Percentiles rank a stretch among this genome's conserved stretches.
phyloP scores from a whole-genome alignment of 1,140 invertebrate species.

The Thaumetopoea pityocampa region DNA sequence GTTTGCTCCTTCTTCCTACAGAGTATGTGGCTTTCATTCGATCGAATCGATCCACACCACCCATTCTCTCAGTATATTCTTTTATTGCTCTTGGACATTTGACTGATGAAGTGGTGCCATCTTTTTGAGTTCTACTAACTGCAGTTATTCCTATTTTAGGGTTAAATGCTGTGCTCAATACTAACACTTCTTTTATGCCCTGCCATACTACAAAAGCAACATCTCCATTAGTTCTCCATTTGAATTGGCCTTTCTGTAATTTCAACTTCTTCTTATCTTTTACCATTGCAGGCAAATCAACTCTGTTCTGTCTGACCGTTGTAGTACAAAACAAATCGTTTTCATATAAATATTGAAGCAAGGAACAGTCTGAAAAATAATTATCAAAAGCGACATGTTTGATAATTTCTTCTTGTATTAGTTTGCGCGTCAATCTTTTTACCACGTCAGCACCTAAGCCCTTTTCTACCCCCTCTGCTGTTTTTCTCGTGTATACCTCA shows the following conservation, averaged over 20 bases:
- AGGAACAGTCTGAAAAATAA: conserved; percentile 46
- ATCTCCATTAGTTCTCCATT: conserved; percentile 21
- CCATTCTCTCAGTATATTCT: conserved; percentile 2
- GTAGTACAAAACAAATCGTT: conserved; percentile 48
- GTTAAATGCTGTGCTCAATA: conserved; percentile 29
- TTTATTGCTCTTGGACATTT: neutral
- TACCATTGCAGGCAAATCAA: conserved; percentile 6
- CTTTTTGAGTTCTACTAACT: conserved; percentile 6
- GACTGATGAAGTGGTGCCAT: neutral
- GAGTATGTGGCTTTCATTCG: neutral
- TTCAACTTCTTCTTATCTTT: conserved; percentile 4
- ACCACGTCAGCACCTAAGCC: conserved; percentile 47
- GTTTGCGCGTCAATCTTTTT: conserved; percentile 31
- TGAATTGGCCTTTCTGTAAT: conserved; percentile 18
- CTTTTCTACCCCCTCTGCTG: conserved; percentile 30
- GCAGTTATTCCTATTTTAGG: conserved; percentile 26
- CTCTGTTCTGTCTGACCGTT: conserved; percentile 44
- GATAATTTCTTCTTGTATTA: conserved; percentile 27
- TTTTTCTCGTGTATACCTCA: conserved; percentile 64
- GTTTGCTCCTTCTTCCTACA: neutral
- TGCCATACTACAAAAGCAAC: conserved; percentile 24
- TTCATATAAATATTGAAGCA: conserved; percentile 43
- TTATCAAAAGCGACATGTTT: conserved; percentile 56
- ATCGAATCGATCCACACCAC: neutral
- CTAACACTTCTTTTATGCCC: conserved; percentile 28